Conservation (phyloP, 2,797 vertebrate species). For the Glossophaga mutica region DNA sequence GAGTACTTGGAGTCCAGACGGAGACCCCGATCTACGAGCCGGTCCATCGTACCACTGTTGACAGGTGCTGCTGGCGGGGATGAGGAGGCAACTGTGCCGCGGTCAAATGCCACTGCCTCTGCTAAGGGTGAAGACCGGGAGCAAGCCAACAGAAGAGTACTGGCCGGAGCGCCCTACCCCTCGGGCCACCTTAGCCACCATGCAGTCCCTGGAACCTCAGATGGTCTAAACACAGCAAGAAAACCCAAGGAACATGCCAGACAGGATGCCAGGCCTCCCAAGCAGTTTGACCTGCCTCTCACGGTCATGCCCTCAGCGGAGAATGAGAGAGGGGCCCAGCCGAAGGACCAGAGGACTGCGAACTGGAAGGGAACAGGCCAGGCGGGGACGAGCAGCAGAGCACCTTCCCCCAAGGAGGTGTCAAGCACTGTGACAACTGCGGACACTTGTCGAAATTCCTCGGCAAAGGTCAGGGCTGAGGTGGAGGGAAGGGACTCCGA, state of each 20-base stretch:
- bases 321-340: constrained; percentile 22
- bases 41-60: constrained; percentile 85
- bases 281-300: constrained; percentile 76
- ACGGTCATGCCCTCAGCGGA: not conserved
- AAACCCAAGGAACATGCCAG: constrained; percentile 80
- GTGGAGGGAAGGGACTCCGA: constrained; percentile 74
- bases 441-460: constrained; percentile 64
- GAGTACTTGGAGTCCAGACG: constrained; percentile 92
- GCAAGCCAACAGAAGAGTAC: constrained; percentile 21
- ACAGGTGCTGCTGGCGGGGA: constrained; percentile 68
- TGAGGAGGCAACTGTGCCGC: not conserved
- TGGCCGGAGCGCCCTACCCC: constrained; percentile 49
- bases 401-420: constrained; percentile 73
- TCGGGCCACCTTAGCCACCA: constrained; percentile 75
- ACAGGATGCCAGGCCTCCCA: constrained; percentile 83
- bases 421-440: constrained; percentile 60
- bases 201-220: constrained; percentile 70
- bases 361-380: constrained; percentile 72
- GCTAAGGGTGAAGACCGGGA: constrained; percentile 72
- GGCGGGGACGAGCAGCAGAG: constrained; percentile 72
- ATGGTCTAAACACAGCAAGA: constrained; percentile 71
- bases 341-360: constrained; percentile 30
- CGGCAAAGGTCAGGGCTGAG: constrained; percentile 35
- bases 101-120: constrained; percentile 55
- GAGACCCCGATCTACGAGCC: constrained; percentile 88